Evolutionary conservation across 2,797 vertebrate genomes (phyloP), one percentile per base, ranked within the genome.

Genomic region (Sternarchorhynchus goeldii): DNA sequence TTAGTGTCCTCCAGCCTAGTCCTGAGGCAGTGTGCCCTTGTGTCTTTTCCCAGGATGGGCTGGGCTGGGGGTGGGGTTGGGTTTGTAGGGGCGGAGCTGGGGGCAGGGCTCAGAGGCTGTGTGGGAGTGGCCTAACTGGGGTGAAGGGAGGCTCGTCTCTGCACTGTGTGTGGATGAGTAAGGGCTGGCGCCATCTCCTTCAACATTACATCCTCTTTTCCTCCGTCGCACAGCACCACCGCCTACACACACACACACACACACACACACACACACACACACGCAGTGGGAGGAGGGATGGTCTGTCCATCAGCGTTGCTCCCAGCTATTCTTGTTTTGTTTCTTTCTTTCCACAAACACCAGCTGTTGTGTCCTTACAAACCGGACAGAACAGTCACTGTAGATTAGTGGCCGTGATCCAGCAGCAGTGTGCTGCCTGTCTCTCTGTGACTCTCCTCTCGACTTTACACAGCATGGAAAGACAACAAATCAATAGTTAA

Each of bases 151-250:
- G 36, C 45, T 34, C 12, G 45, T 34, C 60, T 70, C 53, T 34
- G 75, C 63, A 67, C 67, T 83, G 81, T 73, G 72, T 72, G 55
- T 66, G 62, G 71, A 82, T 78, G 69, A 79, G 69, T 79, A 53
- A 76, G 8, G 57, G 77, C 75, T 82, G 80, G 78, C 78, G 53
- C 36, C 5, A 29, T 67, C 25, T 80, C 66, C 41, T 29, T 82
- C 62, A 50, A 70, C 66, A 59, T 75, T 55, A 53, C 63, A 29
- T 78, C 71, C 67, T 70, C 20, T 77, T 12, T 62, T 34, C 12
- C 66, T 77, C 14, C 58, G 25, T 12, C 59, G 41, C n/a, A 20
- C 55, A 50, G 45, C 12, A 14, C 10, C 14, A 50, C 45, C 68
- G 36, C 5, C 5, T 25, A 16, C 34, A 18, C 39, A 12, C 12